Base-by-base conservation (phyloP, 2,113 vertebrate species). In the Elaphurus davidianus region DNA sequence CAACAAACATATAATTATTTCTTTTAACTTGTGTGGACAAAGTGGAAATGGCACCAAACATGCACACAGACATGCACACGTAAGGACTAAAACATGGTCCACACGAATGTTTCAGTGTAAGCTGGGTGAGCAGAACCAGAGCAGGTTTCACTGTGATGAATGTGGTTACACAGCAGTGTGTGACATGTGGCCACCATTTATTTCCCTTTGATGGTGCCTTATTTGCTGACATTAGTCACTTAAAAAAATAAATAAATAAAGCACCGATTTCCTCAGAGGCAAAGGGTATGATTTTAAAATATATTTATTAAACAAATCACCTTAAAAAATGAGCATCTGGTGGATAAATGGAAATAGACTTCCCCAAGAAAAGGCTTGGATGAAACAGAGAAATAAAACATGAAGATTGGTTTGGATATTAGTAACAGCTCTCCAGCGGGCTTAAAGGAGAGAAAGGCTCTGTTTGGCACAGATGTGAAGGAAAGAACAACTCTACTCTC, bases 1-100 rank as follows among this genome's bases (percentile, higher is more conserved):
- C 57, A 23, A 90, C 21, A 95, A 90, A 92, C 71, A 91, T 74
- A 28, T 3, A 85, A 96, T 94, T 96, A 45, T 96, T 96, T 96
- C 84, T 95, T 83, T 94, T 55, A 91, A 64, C 52, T 23, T 91
- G 62, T 95, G 55, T 33, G 19, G 40, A 45, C 50, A 84, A 96
- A 96, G 79, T 87, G 36, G 89, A 95, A 87, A 95, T 27, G 33
- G 45, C 36, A 52, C 82, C 81, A 81, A 43, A 43, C 7, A 94
- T 27, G 52, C 64, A 71, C 43, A n/a, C 10, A 57, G 11, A 36
- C 6, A 23, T 13, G 15, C n/a, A 50, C 28, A 52, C 1, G 0
- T 15, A 36, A 36, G 43, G 25, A 19, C 6, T 28, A 55, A 52
- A 88, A 27, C 23, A 1, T 47, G 43, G 52, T 30, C 50, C 36